phyloP scores from a whole-genome alignment of 2,888 invertebrate species.

The Lasioglossum marginatum region DNA sequence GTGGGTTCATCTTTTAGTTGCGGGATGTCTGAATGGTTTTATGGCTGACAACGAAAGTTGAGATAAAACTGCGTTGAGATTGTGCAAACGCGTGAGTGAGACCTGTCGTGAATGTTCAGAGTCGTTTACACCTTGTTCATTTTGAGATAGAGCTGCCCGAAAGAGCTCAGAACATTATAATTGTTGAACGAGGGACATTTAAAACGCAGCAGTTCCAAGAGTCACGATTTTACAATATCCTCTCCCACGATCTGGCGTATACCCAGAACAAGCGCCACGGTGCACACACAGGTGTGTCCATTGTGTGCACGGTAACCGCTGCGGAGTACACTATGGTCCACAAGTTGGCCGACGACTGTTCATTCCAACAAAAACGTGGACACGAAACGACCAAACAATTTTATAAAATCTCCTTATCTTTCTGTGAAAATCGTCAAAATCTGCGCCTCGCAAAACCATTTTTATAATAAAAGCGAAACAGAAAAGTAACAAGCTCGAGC shows the following conservation, averaged over 20 bases:
- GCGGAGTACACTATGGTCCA: background rate
- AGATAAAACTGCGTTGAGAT: background rate
- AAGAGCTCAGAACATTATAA: background rate
- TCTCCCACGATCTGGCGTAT: background rate
- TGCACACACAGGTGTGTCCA: background rate
- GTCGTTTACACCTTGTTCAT: background rate
- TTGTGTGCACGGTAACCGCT: background rate
- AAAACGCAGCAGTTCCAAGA: background rate
- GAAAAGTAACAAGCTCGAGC: no score
- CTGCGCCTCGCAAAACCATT: background rate
- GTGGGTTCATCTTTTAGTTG: background rate
- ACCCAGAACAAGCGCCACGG: background rate
- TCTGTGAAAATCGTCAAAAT: background rate
- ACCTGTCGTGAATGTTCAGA: background rate
- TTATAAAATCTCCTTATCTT: background rate
- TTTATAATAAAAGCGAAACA: background rate
- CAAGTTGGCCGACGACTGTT: background rate
- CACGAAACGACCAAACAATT: background rate
- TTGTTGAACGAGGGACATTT: background rate
- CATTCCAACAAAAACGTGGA: background rate
- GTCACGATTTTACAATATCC: slow-evolving; percentile 23
- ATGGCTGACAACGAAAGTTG: background rate
- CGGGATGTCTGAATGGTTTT: background rate
- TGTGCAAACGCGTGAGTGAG: no score
- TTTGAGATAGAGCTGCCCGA: background rate